Conservation (phyloP, 1,140 invertebrate genomes). For the Eumaeus atala region DNA sequence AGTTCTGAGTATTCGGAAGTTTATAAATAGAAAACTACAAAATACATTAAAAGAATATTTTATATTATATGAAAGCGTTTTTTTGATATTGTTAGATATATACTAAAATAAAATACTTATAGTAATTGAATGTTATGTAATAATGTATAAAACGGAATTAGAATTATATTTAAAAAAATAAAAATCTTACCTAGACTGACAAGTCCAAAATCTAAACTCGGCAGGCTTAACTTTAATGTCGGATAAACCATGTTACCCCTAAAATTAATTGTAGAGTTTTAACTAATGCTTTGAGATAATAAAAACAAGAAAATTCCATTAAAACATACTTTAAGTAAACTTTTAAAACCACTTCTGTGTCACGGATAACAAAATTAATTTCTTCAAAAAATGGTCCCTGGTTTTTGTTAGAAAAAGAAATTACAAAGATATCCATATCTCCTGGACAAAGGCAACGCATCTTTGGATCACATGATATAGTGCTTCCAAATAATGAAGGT, state of each 20-base stretch:
- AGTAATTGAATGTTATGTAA: no score
- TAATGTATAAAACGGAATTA: no score
- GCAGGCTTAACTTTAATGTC: conserved; percentile 52
- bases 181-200: conserved; percentile 52
- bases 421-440: conserved; percentile 46
- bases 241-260: conserved; percentile 62
- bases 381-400: conserved; percentile 66
- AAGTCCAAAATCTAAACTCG: conserved; percentile 53
- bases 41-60: no score
- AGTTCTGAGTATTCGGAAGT: no score
- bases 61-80: no score
- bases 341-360: conserved; percentile 49
- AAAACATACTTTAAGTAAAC: conserved; percentile 58
- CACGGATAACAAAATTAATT: conserved; percentile 52
- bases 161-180: no score
- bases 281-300: no score
- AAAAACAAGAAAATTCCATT: conserved; percentile 3
- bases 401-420: conserved; percentile 59
- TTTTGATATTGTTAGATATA: no score
- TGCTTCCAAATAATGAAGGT: conserved; percentile 51
- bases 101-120: no score
- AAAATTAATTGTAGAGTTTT: conserved; percentile 18
- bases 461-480: conserved; percentile 43
- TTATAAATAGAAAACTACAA: no score
- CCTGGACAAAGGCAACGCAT: conserved; percentile 47